Base-by-base conservation (phyloP, 1,140 invertebrate species). In the Caenorhabditis brenneri region DNA sequence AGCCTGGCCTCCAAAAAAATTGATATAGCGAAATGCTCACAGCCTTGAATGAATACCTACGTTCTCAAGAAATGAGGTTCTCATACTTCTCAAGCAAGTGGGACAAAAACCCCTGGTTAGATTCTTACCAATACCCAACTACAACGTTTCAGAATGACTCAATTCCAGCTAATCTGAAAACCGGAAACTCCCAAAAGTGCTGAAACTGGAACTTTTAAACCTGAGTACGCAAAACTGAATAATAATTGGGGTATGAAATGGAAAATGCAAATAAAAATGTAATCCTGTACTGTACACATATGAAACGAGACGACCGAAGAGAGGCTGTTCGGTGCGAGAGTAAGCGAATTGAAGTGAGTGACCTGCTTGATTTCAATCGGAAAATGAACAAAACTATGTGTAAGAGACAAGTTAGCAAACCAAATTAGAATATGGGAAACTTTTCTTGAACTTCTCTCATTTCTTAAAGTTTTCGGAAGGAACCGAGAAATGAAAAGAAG, bases 271-370 rank as follows among this genome's bases (percentile, higher is more conserved):
- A 74, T 74, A 74, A 42, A 65, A 74, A 74, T 74, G 36, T 74
- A 74, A 74, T 74, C 65, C 65, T 74, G 65, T 74, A 42, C 65
- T 74, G 65, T 74, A 74, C 65, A 80, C 48, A 55, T 29, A 48
- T 29, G 6, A 39, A 80, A 36, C 3, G 79, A 80, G 48, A 33
- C 12, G 33, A 39, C 7, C 19, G 27, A 1, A 19, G 33, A n/a
- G 27, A 5, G 15, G 33, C 4, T 80, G 39, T 31, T 79, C 22
- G 16, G 16, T 51, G 51, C 22, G 79, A 55, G 65, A 74, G 16
- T 15, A 42, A n/a, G 53, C 46, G 65, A 74, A 74, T 74, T 42
- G 29, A 42, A 42, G 36, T 65, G 53, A 55, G 27, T 65, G 58
- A 65, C 58, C 58, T 65, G 58, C 36, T 74, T 42, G 65, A 74